Base-by-base conservation (phyloP, 2,797 vertebrate genomes). In the Oophaga sylvatica region DNA sequence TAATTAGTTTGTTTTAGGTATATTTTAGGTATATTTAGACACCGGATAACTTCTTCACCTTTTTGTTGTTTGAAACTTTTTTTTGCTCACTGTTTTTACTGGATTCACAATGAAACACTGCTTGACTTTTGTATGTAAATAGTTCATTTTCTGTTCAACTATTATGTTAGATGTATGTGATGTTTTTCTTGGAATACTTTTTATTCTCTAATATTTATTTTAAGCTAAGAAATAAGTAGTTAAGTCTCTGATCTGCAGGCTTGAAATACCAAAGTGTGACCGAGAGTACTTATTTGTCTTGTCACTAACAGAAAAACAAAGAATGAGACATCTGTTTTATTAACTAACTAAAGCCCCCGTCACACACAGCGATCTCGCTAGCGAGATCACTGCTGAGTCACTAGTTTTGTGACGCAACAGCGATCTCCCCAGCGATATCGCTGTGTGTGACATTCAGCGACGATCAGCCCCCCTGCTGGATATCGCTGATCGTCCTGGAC, bases 271-370 rank as follows among this genome's bases (percentile, higher is more conserved):
- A 13, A 88, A 85, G 82, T 84, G 41, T 88, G 76, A 84, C 62
- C 73, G 41, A 57, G 56, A 59, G 80, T 77, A 62, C 57, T 77
- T 82, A 82, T 78, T 83, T 78, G 83, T 83, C 87, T 53, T 83
- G 87, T 63, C 62, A 48, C 29, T 63, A 84, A 84, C 71, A 84
- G n/a, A 79, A 62, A 78, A 87, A 83, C 71, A 87, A 87, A 83
- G 62, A 63, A 56, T 16, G 8, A 87, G 48, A 60, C 87, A 60
- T 79, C 71, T 79, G 81, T 83, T 83, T 79, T 62, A 62, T 35
- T 68, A 78, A 59, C 45, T 68, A 26, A 80, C 75, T 79, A 26
- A 26, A n/a, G n/a, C n/a, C n/a, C n/a, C n/a, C n/a, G n/a, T n/a
- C n/a, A n/a, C n/a, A n/a, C n/a, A n/a, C n/a, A n/a, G n/a, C n/a